A percentile compares a stretch with the other conserved stretches of the same genome.
Evolutionary conservation across 2,113 vertebrate genomes (phyloP).

Genomic region (Merops nubicus): DNA sequence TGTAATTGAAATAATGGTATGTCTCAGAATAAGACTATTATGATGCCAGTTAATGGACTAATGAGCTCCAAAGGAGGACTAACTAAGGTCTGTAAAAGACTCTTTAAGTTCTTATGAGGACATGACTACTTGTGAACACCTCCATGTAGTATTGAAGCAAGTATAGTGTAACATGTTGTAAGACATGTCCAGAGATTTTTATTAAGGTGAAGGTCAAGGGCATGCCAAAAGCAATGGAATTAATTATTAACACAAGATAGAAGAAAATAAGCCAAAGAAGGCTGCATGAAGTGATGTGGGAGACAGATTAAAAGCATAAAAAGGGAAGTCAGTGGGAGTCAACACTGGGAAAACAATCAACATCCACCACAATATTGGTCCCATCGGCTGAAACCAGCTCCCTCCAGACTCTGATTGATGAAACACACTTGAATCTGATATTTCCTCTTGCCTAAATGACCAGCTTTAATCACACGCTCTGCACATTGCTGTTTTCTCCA

Average conservation of each 20-base stretch:
- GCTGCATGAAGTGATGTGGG: not conserved
- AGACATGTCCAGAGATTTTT: not conserved
- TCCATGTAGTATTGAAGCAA: not conserved
- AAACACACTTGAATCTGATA: not conserved
- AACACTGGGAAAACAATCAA: not conserved
- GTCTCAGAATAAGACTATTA: conserved; percentile 1
- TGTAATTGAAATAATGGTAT: conserved; percentile 41
- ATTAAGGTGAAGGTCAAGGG: not conserved
- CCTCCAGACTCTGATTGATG: not conserved
- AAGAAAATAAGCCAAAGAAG: conserved; percentile 6
- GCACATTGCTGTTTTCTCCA: conserved; percentile 34
- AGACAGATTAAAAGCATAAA: conserved; percentile 23
- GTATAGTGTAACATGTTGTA: not conserved
- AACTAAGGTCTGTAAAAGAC: not conserved
- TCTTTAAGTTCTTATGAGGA: not conserved
- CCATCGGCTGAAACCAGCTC: not conserved
- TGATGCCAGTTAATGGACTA: conserved; percentile 5
- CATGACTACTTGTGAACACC: not conserved
- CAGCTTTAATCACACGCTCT: conserved; percentile 38
- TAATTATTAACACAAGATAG: not conserved
- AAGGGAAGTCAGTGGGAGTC: conserved; percentile 31
- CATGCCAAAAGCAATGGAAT: not conserved
- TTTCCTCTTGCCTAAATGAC: conserved; percentile 35
- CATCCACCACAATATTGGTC: not conserved
- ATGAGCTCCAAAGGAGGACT: not conserved